Conservation (phyloP, 1,140 invertebrate species). For the Drosophila mayri region DNA sequence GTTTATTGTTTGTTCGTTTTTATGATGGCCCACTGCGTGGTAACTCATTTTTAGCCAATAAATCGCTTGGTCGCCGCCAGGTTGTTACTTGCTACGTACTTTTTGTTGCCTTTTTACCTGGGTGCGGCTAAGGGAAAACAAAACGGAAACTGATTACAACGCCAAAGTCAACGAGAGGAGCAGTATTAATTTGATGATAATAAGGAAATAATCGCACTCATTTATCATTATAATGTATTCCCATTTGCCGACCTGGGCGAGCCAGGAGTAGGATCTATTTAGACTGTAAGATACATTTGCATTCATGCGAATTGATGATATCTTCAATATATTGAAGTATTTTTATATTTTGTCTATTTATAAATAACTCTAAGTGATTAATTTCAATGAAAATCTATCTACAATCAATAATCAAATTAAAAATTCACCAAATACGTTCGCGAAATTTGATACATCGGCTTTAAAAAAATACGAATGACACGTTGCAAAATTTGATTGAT, state of each 20-base stretch:
- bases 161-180: conserved; percentile 28
- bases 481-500: conserved; percentile 69
- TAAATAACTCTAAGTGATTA: not conserved
- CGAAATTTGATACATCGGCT: conserved; percentile 8
- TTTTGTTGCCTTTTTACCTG: conserved; percentile 18
- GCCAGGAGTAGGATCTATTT: conserved; percentile 16
- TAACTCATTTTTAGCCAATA: conserved; percentile 77
- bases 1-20: conserved; percentile 23
- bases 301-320: conserved; percentile 21
- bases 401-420: not conserved
- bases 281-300: conserved; percentile 18
- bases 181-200: conserved; percentile 76
- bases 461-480: not conserved
- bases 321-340: conserved; percentile 9
- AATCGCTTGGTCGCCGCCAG: conserved; percentile 47
- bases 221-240: conserved; percentile 76
- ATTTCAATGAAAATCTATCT: conserved; percentile 1
- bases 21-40: conserved; percentile 54
- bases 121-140: conserved; percentile 50
- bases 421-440: not conserved
- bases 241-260: conserved; percentile 15
- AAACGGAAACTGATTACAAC: conserved; percentile 58
- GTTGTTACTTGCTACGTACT: conserved; percentile 8
- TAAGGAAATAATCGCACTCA: conserved; percentile 75
- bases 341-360: not conserved